These are phyloP conservation scores for Rhagonycha lutea DNA, from an alignment of 2,888 invertebrate species.

Conservation along the genomic window DNA sequence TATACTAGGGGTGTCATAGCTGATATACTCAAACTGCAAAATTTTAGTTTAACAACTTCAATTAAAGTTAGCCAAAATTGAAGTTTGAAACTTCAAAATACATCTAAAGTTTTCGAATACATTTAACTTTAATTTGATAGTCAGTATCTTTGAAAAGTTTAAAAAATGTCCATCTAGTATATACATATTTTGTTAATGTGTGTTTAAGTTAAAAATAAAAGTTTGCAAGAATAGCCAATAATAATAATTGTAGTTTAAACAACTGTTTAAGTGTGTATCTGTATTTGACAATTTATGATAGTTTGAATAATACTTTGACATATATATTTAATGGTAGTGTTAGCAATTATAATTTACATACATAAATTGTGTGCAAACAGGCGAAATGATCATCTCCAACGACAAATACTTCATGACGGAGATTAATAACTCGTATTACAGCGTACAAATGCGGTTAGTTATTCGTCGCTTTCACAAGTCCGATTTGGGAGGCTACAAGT, in stretches of 20 bases:
- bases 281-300: not conserved
- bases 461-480: constrained; percentile 74
- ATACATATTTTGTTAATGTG: not conserved
- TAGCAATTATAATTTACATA: constrained; percentile 1
- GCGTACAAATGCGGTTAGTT: constrained; percentile 81
- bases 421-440: constrained; percentile 79
- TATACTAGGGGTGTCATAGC: not conserved
- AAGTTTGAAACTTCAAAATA: not conserved
- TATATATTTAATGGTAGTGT: not conserved
- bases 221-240: not conserved
- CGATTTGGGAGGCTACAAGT: constrained; percentile 86
- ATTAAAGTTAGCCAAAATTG: constrained; percentile 1
- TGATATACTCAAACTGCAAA: constrained; percentile 4
- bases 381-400: constrained; percentile 89
- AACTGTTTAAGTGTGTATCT: not conserved
- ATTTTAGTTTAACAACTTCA: constrained; percentile 2
- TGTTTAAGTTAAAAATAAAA: not conserved
- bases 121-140: not conserved
- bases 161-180: not conserved
- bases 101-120: not conserved
- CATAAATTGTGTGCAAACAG: constrained; percentile 54
- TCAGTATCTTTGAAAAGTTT: not conserved
- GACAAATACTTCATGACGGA: constrained; percentile 85
- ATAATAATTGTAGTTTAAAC: not conserved
- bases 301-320: constrained; percentile 6